Base-by-base conservation (phyloP, 2,797 vertebrate genomes). In the Neomorphus geoffroyi region DNA sequence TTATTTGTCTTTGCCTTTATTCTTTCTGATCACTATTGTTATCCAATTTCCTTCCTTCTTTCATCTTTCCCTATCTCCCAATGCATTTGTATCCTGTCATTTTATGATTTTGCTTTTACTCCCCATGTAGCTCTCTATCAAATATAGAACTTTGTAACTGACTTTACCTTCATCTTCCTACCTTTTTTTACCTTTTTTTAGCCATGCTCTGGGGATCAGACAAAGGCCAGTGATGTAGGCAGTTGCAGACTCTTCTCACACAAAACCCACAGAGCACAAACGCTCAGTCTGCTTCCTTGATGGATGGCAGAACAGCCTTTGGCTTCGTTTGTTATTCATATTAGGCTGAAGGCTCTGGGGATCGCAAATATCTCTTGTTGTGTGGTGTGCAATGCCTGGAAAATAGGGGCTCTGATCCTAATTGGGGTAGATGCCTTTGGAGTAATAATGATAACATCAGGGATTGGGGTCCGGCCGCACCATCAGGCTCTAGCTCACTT, bases 41-140 rank as follows among this genome's bases (percentile, higher is more conserved):
- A 97, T 93, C 88, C 93, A 94, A 91, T 97, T 97, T 96, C 82
- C 91, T 94, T 81, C 94, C 86, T 93, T 92, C 96, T 97, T 96
- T 97, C 96, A 97, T 95, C 92, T 92, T 93, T 88, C 48, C 75
- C 88, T 79, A 89, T 58, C 77, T 97, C 85, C 70, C 43, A 32
- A 21, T 81, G 67, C 86, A 88, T 96, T 85, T 94, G 32, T 86
- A 72, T 96, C 86, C 80, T 92, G 71, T 94, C 73, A 65, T 90
- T 95, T 96, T 83, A 82, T 75, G 33, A 88, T 95, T 96, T 95
- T 95, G 83, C 85, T 94, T 97, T 94, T 72, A 82, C 62, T 90
- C 81, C 50, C 84, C 86, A 26, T 22, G 37, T 77, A 91, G 74
- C 51, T 96, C 97, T 95, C 85, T 91, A 89, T 95, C 86, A 96